These are phyloP conservation scores for Malurus leucopterus DNA, from an alignment of 2,797 vertebrate species.

Conservation along the genomic window DNA sequence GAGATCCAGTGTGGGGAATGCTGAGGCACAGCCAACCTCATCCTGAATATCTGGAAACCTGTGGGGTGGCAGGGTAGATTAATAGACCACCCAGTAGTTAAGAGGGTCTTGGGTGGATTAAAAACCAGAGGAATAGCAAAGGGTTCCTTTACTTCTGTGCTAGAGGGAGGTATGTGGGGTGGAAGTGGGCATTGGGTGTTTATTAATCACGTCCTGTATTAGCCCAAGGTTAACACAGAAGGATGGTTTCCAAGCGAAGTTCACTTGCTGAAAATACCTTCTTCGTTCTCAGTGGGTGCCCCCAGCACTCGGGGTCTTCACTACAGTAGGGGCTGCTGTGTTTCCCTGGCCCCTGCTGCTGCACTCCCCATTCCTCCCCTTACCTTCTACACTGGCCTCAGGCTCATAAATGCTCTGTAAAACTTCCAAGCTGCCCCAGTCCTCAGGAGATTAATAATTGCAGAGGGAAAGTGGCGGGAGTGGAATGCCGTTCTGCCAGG, in stretches of 20 bases:
- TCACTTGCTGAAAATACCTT: not conserved
- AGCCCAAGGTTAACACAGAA: not conserved
- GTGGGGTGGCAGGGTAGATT: not conserved
- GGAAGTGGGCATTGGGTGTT: not conserved
- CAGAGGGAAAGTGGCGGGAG: not conserved
- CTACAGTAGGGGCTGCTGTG: not conserved
- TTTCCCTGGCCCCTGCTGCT: not conserved
- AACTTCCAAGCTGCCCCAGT: not conserved
- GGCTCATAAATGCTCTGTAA: not conserved
- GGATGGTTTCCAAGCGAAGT: not conserved
- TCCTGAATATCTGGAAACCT: not conserved
- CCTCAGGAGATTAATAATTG: conserved; percentile 11
- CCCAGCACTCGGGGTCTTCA: not conserved
- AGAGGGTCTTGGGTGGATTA: not conserved
- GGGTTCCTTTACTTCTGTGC: not conserved
- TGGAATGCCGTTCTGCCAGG: not conserved
- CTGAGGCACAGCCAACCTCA: not conserved
- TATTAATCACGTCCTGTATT: conserved; percentile 2
- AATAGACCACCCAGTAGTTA: not conserved
- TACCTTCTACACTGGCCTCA: not conserved
- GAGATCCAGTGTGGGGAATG: not conserved
- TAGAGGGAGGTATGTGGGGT: not conserved
- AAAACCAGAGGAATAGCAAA: not conserved
- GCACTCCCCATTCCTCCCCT: not conserved
- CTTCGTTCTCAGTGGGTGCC: not conserved